Percentiles rank a stretch among this genome's conserved stretches.
These are phyloP conservation scores for Drosophila anomalata DNA, from an alignment of 2,888 invertebrate species.

Conservation along the genomic window DNA sequence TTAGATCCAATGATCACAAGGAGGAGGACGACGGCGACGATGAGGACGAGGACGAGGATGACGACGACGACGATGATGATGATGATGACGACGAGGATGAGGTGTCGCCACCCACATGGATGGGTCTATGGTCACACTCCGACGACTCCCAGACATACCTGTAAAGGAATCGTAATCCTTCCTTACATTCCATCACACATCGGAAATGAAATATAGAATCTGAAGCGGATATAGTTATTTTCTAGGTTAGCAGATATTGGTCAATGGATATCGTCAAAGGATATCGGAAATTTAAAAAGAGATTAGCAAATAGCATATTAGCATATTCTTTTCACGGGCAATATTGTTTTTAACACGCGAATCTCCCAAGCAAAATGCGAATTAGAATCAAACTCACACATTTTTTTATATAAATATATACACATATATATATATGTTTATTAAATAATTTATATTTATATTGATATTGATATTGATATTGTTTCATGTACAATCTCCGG, in stretches of 20 bases:
- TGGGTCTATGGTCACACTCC: conserved; percentile 22
- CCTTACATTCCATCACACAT: conserved; percentile 9
- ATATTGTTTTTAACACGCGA: conserved; percentile 64
- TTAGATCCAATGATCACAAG: neutral
- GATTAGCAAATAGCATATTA: conserved; percentile 31
- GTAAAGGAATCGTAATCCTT: conserved; percentile 7
- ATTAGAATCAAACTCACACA: conserved; percentile 34
- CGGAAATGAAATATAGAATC: neutral
- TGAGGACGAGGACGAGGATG: conserved; percentile 1
- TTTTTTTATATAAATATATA: neutral
- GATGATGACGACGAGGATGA: conserved; percentile 17
- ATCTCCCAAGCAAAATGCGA: conserved; percentile 18
- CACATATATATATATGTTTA: conserved; percentile 15
- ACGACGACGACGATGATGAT: neutral
- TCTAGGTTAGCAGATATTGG: conserved; percentile 25
- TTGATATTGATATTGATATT: neutral
- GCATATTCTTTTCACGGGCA: conserved; percentile 36
- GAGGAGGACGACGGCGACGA: neutral
- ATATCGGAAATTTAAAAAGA: neutral
- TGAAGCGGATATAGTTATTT: conserved; percentile 19
- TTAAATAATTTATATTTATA: neutral
- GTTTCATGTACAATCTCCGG: conserved; percentile 23
- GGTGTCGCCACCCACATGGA: conserved; percentile 18
- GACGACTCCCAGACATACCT: conserved; percentile 37
- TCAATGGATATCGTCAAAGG: conserved; percentile 21